phyloP scores from a whole-genome alignment of 2,113 vertebrate genomes.

The Limnothrissa miodon region DNA sequence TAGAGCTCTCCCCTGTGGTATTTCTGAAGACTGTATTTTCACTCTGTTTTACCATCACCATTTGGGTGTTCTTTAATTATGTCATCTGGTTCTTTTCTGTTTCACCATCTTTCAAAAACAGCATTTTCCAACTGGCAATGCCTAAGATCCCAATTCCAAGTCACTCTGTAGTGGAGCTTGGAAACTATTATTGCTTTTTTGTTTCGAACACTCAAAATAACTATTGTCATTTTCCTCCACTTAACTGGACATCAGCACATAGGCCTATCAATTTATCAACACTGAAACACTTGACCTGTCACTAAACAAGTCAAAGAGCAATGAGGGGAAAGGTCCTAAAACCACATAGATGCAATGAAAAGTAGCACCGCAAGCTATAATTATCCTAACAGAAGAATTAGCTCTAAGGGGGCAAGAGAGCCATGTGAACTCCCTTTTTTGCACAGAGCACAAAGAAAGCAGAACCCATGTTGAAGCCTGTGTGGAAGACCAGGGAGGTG shows the following conservation, averaged over 20 bases:
- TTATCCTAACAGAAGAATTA: background rate
- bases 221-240: too few species aligned
- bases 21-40: too few species aligned
- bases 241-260: too few species aligned
- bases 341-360: background rate
- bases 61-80: too few species aligned
- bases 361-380: background rate
- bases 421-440: background rate
- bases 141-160: background rate
- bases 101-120: too few species aligned
- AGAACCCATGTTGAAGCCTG: background rate
- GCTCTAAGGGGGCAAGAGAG: background rate
- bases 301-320: background rate
- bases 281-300: background rate
- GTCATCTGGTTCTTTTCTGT: too few species aligned
- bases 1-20: too few species aligned
- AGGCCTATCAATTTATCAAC: too few species aligned
- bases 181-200: background rate
- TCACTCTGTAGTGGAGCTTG: background rate
- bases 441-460: background rate
- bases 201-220: too few species aligned
- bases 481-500: background rate
- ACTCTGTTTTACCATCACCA: too few species aligned
- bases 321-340: background rate
- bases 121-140: background rate